Evolutionary conservation across 2,888 invertebrate genomes (phyloP), one percentile per base, ranked within the genome.

Genomic region (Glyphotaelius pellucidus): DNA sequence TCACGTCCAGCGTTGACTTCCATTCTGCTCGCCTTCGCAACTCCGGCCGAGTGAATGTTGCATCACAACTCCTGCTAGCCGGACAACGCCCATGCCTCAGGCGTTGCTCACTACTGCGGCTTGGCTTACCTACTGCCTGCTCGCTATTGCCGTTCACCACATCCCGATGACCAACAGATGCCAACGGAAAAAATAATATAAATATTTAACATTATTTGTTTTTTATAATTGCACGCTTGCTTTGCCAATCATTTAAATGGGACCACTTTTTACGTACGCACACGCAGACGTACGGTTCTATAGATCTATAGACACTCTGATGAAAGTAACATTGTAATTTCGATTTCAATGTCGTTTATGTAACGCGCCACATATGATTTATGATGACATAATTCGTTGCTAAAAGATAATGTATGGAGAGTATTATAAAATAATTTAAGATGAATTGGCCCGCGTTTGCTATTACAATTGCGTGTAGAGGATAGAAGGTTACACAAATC

Each of bases 51-150:
- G 87, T 32, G 87, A 87, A 38, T 79, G 92, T 92, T 90, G 90
- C 91, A 85, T 92, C 91, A 91, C 67, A 80, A 84, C 47, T 67
- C 52, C 67, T 67, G 38, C 86, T 47, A 38, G 89, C 89, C 80
- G 89, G 92, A 90, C 92, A 83, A 92, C 92, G 92, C 92, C 92
- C 88, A 91, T 84, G 91, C 92, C 92, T 79, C 80, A 79, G 91
- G 92, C 83, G 25, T 2, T 67, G 67, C 67, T 67, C 67, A 67
- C 67, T 25, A 25, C 67, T 67, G 3, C 5, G 19, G 67, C 67
- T 3, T 52, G 52, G 19, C 52, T 52, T 52, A 52, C 52, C 42
- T 19, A 19, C 52, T 52, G 47, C 47, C 52, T 52, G 19, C 52
- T 19, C n/a, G 67, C 67, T 83, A 67, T 52, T 80, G 85, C 90